Percentiles rank a stretch among this genome's conserved stretches.
These are phyloP conservation scores for Vombatus ursinus DNA, from an alignment of 2,113 vertebrate species.

Conservation along the genomic window DNA sequence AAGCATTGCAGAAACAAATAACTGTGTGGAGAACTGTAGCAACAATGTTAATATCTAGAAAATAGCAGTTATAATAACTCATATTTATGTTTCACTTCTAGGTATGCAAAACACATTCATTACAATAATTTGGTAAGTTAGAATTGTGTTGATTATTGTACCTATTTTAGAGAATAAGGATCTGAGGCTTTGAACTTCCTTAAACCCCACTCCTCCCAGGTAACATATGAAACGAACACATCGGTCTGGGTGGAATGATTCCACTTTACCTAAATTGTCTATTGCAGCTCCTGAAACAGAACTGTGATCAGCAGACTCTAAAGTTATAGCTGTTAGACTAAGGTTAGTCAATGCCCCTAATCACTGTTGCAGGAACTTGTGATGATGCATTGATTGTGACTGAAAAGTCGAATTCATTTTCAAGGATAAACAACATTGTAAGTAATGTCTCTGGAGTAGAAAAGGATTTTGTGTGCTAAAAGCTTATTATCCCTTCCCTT, in stretches of 20 bases:
- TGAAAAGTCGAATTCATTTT: neutral
- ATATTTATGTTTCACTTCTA: neutral
- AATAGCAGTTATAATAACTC: neutral
- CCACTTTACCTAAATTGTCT: neutral
- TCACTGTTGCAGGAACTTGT: neutral
- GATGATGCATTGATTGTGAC: neutral
- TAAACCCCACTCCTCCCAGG: neutral
- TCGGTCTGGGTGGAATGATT: neutral
- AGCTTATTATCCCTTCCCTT: neutral
- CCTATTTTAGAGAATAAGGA: neutral
- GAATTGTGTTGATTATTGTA: neutral
- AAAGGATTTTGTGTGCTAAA: neutral
- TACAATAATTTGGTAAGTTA: neutral
- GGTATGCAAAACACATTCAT: neutral
- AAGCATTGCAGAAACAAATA: neutral
- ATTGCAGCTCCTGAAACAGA: neutral
- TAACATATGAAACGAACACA: neutral
- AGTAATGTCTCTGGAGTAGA: neutral
- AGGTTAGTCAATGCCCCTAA: neutral
- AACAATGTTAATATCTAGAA: neutral
- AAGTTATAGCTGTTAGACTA: neutral
- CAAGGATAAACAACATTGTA: neutral
- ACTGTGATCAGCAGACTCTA: neutral
- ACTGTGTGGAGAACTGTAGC: neutral
- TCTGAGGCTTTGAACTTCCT: neutral